A percentile compares a stretch with the other conserved stretches of the same genome.
phyloP scores from a whole-genome alignment of 1,140 invertebrate species.

The Bilobella aurantiaca region DNA sequence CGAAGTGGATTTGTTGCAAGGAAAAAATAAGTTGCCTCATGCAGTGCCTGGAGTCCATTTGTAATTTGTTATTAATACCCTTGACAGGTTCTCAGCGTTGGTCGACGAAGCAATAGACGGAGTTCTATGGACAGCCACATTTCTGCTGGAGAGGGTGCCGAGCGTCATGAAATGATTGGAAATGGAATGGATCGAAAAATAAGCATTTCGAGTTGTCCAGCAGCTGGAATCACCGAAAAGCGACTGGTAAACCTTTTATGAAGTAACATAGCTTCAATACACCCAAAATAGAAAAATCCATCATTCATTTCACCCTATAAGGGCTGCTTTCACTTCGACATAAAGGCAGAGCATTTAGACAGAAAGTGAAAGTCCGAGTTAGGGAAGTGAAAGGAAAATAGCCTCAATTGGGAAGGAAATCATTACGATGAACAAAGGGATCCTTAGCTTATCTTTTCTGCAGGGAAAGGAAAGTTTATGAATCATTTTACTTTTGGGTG shows the following conservation, averaged over 20 bases:
- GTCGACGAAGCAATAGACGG: conserved; percentile 27
- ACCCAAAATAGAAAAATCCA: not conserved
- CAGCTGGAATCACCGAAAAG: conserved; percentile 27
- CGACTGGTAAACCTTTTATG: conserved; percentile 28
- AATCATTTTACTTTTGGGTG: no score
- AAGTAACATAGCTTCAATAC: not conserved
- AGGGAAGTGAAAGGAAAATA: no score
- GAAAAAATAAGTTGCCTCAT: no score
- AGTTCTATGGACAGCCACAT: conserved; percentile 38
- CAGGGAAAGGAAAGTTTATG: no score
- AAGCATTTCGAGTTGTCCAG: conserved; percentile 33
- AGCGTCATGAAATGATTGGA: conserved; percentile 19
- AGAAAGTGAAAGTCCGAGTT: no score
- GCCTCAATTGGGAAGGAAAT: no score
- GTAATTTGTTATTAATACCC: conserved; percentile 21
- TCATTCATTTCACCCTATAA: not conserved
- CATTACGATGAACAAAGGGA: no score
- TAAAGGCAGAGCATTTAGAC: no score
- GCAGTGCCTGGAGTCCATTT: no score
- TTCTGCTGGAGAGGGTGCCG: conserved; percentile 24
- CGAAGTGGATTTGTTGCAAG: no score
- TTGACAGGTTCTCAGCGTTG: conserved; percentile 24
- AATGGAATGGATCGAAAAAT: conserved; percentile 34
- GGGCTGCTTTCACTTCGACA: no score
- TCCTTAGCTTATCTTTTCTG: no score